Percentiles rank a stretch among this genome's conserved stretches.
Conservation (phyloP, 1,140 invertebrate genomes). For the Babylonia areolata region DNA sequence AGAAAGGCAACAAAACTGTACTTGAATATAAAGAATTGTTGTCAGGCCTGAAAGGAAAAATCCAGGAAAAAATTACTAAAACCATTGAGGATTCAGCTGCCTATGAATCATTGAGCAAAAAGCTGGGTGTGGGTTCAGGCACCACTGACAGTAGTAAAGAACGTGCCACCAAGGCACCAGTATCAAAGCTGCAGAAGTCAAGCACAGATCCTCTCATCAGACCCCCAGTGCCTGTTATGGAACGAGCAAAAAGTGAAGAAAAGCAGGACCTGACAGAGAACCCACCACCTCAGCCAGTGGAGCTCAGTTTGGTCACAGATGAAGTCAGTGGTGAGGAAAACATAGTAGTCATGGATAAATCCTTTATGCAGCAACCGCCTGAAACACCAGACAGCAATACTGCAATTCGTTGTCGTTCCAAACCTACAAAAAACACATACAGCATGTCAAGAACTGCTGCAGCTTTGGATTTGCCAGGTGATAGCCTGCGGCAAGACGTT, state of each 20-base stretch:
- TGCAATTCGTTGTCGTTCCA: constrained; percentile 33
- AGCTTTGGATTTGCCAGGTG: background rate
- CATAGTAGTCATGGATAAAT: constrained; percentile 48
- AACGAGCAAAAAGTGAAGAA: constrained; percentile 16
- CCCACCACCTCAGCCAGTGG: background rate
- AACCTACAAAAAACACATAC: constrained; percentile 30
- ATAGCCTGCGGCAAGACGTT: background rate
- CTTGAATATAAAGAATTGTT: constrained; percentile 56
- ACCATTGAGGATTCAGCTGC: constrained; percentile 59
- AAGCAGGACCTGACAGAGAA: background rate
- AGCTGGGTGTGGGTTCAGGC: background rate
- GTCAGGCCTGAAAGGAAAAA: constrained; percentile 60
- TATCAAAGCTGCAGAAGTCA: background rate
- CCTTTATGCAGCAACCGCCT: constrained; percentile 43
- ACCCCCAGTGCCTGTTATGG: background rate
- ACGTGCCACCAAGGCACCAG: background rate
- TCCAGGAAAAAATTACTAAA: constrained; percentile 59
- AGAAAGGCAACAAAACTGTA: constrained; percentile 44
- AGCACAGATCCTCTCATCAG: background rate
- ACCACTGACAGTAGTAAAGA: background rate
- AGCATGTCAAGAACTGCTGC: background rate
- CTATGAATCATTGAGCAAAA: background rate
- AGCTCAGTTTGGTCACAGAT: background rate
- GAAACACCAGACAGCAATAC: constrained; percentile 43
- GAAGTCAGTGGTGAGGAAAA: constrained; percentile 38